Conservation (phyloP, 2,113 vertebrate genomes). For the Phalacrocorax aristotelis region DNA sequence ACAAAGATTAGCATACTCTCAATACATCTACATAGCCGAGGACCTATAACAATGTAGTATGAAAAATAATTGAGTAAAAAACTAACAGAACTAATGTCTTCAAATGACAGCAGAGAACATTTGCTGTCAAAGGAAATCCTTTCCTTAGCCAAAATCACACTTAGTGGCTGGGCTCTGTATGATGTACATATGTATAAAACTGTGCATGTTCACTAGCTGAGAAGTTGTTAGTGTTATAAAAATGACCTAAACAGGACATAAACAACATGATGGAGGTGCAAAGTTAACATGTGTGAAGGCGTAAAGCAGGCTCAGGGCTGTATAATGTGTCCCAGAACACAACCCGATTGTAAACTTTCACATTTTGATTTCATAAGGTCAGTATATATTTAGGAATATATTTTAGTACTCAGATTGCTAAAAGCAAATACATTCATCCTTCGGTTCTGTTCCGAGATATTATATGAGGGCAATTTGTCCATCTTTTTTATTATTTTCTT, state of each 20-base stretch:
- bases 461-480: neutral
- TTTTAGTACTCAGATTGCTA: neutral
- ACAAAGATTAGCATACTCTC: neutral
- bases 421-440: neutral
- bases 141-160: neutral
- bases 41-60: neutral
- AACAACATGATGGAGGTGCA: neutral
- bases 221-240: neutral
- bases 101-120: neutral
- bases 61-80: neutral
- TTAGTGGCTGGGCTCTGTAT: neutral
- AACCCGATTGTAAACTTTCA: neutral
- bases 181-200: neutral
- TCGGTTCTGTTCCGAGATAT: neutral
- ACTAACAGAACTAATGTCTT: neutral
- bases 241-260: neutral
- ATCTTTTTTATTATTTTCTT: neutral
- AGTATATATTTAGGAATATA: neutral
- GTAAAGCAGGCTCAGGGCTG: neutral
- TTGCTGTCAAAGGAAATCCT: neutral
- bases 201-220: neutral
- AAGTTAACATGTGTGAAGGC: neutral
- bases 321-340: neutral
- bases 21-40: neutral
- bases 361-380: neutral